Base-by-base conservation (phyloP, 2,888 invertebrate species). In the Epinotia ramella region DNA sequence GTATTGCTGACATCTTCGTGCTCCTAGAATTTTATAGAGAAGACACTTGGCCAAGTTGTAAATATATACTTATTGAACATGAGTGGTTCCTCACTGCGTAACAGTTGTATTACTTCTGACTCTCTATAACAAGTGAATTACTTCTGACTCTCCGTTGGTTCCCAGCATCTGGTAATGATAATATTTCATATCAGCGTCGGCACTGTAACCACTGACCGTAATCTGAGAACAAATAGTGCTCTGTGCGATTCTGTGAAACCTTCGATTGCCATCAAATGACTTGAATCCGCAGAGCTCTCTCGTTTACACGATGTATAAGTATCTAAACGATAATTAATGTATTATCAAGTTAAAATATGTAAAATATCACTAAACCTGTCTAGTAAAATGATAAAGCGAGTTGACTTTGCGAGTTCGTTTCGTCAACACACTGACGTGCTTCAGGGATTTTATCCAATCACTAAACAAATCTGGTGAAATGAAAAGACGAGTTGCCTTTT, bases 201-300 rank as follows among this genome's bases (percentile, higher is more conserved):
- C 82, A 79, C 78, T 73, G 75, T 62, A 80, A 82, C 79, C 88
- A 83, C 81, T 86, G 89, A 88, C 90, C 91, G 90, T 87, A 84
- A 86, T 86, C 80, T 80, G 77, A 78, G 82, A 88, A 93, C 91
- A 93, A 90, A 86, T 88, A 84, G 82, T 84, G 79, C 92, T 88
- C 90, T 93, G 92, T 94, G 85, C 86, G 83, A 77, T 94, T 94
- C 94, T 90, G 87, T 91, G 94, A 93, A 94, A 84, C 82, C 82
- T 83, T 80, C 80, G 92, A 93, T 91, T 88, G 82, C 81, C 85
- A 91, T 89, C 90, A 83, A 78, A 81, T 82, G 80, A 80, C 81
- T 79, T 79, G 80, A 83, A 81, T 82, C 81, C 83, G 82, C 81
- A 80, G 81, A 76, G 79, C 83, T 85, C 24, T 18, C 62, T 67